Conservation (phyloP, 1,140 invertebrate species). For the Scylla paramamosain region DNA sequence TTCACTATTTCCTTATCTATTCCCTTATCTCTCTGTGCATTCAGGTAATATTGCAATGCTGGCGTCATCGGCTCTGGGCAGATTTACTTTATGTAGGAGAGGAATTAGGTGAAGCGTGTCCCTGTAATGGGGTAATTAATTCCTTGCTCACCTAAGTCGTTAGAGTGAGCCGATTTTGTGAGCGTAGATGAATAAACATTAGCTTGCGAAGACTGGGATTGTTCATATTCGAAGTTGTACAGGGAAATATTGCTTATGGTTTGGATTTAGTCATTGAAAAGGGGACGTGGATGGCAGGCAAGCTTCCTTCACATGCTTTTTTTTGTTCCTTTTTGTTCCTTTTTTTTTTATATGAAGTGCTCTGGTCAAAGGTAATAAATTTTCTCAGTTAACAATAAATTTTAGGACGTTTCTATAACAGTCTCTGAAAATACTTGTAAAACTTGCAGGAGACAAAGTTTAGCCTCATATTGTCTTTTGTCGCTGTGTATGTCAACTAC, state of each 20-base stretch:
- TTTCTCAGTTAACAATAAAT: too few species aligned
- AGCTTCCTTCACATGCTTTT: too few species aligned
- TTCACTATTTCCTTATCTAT: background rate
- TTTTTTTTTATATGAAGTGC: too few species aligned
- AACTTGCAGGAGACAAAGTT: too few species aligned
- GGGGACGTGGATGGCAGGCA: too few species aligned
- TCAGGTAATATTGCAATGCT: background rate
- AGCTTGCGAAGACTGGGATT: background rate
- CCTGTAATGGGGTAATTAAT: conserved; percentile 13
- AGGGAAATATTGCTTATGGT: background rate
- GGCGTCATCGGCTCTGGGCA: background rate
- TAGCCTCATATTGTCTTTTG: too few species aligned
- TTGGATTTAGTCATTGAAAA: background rate
- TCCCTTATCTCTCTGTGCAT: background rate
- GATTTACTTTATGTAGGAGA: background rate
- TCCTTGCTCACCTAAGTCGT: background rate
- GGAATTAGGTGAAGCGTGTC: background rate
- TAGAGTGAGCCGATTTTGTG: background rate
- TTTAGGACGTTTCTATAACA: too few species aligned
- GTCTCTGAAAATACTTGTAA: too few species aligned
- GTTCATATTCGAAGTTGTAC: background rate
- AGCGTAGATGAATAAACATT: background rate
- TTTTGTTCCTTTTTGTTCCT: too few species aligned
- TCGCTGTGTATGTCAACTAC: too few species aligned
- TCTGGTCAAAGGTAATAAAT: too few species aligned